A percentile compares a stretch with the other conserved stretches of the same genome.
These are phyloP conservation scores for Lacerta viridis DNA, from an alignment of 2,797 vertebrate species.

Conservation along the genomic window DNA sequence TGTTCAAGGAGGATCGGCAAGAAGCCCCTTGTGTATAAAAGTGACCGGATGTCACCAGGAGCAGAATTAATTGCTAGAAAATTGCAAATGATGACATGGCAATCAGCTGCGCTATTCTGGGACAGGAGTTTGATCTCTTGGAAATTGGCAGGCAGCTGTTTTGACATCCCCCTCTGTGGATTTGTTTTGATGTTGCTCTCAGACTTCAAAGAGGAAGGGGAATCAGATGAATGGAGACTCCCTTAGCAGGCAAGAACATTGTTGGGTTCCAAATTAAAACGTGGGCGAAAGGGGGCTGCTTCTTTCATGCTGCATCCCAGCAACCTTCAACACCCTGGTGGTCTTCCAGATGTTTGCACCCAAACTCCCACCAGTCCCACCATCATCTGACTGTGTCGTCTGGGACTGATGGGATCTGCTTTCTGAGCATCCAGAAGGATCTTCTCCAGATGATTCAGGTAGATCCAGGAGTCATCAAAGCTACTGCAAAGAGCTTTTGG, in stretches of 20 bases:
- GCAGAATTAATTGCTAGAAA: slow-evolving; percentile 57
- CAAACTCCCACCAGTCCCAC: no score
- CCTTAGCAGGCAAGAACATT: rapidly evolving
- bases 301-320: no score
- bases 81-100: slow-evolving; percentile 52
- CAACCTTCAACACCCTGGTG: not conserved
- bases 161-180: not conserved
- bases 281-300: not conserved
- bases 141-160: slow-evolving; percentile 11
- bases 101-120: slow-evolving; percentile 30
- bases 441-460: rapidly evolving
- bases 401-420: no score
- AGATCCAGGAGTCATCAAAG: not conserved
- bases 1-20: not conserved
- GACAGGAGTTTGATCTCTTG: slow-evolving; percentile 36
- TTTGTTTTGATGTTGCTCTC: slow-evolving; percentile 33
- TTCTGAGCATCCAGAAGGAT: no score
- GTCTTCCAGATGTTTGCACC: no score
- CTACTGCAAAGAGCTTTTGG: rapidly evolving
- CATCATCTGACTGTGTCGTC: no score
- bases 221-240: rapidly evolving
- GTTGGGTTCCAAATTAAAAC: not conserved
- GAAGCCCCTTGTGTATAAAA: not conserved
- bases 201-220: rapidly evolving
- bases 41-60: slow-evolving; percentile 39